Evolutionary conservation across 2,113 vertebrate species (phyloP), one percentile per base, ranked within the genome.

Genomic region (Pluvialis apricaria): DNA sequence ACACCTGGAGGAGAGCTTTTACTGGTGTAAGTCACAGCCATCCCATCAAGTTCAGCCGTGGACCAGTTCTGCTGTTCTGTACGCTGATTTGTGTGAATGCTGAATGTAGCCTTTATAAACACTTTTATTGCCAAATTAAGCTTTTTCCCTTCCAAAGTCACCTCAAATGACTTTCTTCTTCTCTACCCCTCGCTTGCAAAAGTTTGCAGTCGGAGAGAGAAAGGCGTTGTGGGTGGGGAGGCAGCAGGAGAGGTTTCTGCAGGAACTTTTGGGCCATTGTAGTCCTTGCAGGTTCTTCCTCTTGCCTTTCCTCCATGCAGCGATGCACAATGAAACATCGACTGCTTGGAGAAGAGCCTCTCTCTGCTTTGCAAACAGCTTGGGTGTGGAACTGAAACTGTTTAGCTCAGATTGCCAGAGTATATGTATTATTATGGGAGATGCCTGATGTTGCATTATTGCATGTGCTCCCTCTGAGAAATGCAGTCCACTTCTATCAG

Each of bases 61-160:
- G 75, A 82, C 58, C 38, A 8, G 60, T 55, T 82, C 62, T 19
- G 54, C 77, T 16, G 25, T 79, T 92, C 19, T 82, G 90, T 69
- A 66, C 0, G 2, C 61, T 44, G n/a, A 28, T 81, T 70, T 69
- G 51, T 60, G 82, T 60, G 54, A 81, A 0, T 28, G 85, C 88
- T 40, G 49, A 73, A 32, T 77, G 95, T 70, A 80, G 88, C 80
- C 57, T 92, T 88, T 88, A 34, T 73, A 94, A 94, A 96, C 82
- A 92, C 32, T 77, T 40, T 9, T 42, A 3, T n/a, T 96, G 93
- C 96, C 88, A 96, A 93, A 96, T 88, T 24, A 90, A 95, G 90
- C 96, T 86, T 54, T 83, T 29, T 32, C 44, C 21, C 34, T 81
- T 92, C 93, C 91, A 81, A 26, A 92, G 77, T 91, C 86, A 92